phyloP scores from a whole-genome alignment of 2,888 invertebrate species.

The Ormyrus rosae region DNA sequence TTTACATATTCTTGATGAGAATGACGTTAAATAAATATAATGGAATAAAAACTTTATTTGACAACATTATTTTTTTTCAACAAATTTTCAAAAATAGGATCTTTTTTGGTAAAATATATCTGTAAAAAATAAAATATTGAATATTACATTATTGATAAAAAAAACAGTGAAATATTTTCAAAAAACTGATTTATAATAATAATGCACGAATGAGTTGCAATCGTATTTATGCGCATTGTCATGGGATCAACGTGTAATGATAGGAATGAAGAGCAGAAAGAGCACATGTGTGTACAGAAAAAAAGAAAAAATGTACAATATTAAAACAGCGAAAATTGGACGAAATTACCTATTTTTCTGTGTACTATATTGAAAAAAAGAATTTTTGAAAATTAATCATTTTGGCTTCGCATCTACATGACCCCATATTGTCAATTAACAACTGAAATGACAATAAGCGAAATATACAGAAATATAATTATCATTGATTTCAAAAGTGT shows the following conservation, averaged over 20 bases:
- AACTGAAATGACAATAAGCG: constrained; percentile 32
- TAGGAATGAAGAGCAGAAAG: constrained; percentile 28
- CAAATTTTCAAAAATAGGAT: too few species aligned
- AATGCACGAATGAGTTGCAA: constrained; percentile 63
- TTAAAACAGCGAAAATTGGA: neutral
- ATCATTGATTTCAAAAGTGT: constrained; percentile 4
- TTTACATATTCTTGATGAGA: too few species aligned
- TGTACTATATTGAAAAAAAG: constrained; percentile 24
- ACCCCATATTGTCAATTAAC: constrained; percentile 41
- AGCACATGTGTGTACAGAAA: neutral
- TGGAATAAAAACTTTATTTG: too few species aligned
- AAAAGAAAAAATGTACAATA: constrained; percentile 20
- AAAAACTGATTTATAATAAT: constrained; percentile 1
- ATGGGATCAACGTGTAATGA: constrained; percentile 64
- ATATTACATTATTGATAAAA: neutral
- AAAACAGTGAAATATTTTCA: neutral
- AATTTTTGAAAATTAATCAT: constrained; percentile 41
- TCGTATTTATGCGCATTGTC: constrained; percentile 60
- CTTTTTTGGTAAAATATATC: too few species aligned
- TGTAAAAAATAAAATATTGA: neutral
- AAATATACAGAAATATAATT: constrained; percentile 8
- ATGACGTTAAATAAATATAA: too few species aligned
- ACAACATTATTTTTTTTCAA: too few species aligned
- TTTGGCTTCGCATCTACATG: constrained; percentile 63
- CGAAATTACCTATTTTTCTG: constrained; percentile 42